These are phyloP conservation scores for Gastracanthus pulcherrimus DNA, from an alignment of 2,888 invertebrate genomes.

Conservation along the genomic window DNA sequence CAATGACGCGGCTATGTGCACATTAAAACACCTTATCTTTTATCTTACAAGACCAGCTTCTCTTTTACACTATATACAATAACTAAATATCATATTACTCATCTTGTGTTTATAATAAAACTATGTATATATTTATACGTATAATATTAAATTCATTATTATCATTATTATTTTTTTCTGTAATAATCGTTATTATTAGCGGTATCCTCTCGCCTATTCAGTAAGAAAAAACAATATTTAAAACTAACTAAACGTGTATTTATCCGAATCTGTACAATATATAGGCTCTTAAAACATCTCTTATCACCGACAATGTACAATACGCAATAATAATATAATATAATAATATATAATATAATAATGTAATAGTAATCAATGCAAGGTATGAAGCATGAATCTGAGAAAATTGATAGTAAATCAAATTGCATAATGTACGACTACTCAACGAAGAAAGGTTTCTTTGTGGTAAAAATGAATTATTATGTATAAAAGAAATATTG, in stretches of 20 bases:
- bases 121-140: conserved; percentile 68
- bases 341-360: conserved; percentile 49
- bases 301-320: conserved; percentile 72
- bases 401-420: conserved; percentile 47
- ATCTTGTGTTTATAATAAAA: conserved; percentile 73
- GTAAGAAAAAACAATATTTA: conserved; percentile 67
- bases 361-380: conserved; percentile 56
- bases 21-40: conserved; percentile 80
- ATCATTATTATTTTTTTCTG: conserved; percentile 63
- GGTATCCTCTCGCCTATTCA: conserved; percentile 51
- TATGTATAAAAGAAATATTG: neutral
- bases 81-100: conserved; percentile 75
- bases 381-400: conserved; percentile 61
- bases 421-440: conserved; percentile 29
- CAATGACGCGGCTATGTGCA: conserved; percentile 79
- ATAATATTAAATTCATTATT: conserved; percentile 70
- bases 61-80: conserved; percentile 78
- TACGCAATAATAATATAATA: conserved; percentile 58
- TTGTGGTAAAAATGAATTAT: conserved; percentile 36
- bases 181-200: conserved; percentile 61
- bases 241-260: conserved; percentile 70
- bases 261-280: conserved; percentile 72
- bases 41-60: conserved; percentile 80
- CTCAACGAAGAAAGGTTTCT: conserved; percentile 12
- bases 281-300: conserved; percentile 73